These are phyloP conservation scores for Tapirus indicus DNA, from an alignment of 2,797 vertebrate genomes.

Conservation along the genomic window DNA sequence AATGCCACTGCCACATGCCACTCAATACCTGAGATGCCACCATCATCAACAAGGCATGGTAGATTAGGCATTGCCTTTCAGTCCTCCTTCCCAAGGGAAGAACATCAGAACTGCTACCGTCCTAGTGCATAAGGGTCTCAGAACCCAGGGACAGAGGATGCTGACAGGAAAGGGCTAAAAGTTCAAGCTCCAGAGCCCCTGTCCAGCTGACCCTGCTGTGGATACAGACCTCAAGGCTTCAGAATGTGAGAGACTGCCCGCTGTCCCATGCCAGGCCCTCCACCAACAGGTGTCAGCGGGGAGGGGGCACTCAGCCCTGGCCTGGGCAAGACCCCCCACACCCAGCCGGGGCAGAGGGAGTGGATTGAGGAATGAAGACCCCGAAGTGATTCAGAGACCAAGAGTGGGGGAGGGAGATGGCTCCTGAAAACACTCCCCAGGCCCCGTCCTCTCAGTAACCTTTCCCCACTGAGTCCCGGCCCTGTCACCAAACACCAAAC, in stretches of 20 bases:
- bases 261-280: neutral
- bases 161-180: neutral
- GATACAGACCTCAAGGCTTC: rapidly evolving
- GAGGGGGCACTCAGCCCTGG: too few relatives aligned
- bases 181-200: neutral
- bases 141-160: rapidly evolving
- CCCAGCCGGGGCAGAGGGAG: neutral
- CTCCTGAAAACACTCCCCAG: neutral
- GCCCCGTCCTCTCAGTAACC: neutral
- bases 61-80: neutral
- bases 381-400: neutral
- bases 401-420: neutral
- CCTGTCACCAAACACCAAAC: neutral
- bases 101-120: neutral
- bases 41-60: neutral
- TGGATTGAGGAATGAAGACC: neutral
- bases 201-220: rapidly evolving
- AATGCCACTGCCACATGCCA: neutral
- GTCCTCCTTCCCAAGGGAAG: neutral
- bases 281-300: neutral
- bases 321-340: neutral
- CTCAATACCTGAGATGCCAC: neutral
- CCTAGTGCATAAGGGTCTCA: neutral
- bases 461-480: neutral
- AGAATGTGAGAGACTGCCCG: neutral